Conservation (phyloP, 2,113 vertebrate species). For the Halcyon malimbica region DNA sequence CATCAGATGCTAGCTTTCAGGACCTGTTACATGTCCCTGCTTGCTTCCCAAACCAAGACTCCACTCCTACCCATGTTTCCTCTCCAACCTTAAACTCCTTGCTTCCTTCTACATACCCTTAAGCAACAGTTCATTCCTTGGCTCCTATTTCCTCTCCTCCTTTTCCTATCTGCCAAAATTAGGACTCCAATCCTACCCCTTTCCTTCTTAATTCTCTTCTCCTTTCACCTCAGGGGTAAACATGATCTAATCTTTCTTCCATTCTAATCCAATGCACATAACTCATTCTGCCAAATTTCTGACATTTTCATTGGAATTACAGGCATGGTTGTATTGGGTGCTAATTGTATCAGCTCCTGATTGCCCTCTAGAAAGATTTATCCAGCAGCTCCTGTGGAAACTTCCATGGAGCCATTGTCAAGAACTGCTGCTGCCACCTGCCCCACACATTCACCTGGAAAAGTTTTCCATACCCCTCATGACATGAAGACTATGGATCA, state of each 20-base stretch:
- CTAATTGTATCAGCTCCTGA: not conserved
- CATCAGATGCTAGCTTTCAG: not conserved
- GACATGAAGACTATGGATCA: rapidly evolving
- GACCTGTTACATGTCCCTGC: not conserved
- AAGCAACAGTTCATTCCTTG: not conserved
- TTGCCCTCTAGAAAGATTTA: not conserved
- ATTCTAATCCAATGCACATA: not conserved
- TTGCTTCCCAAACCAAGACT: not conserved
- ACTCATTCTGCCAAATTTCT: not conserved
- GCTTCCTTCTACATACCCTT: not conserved
- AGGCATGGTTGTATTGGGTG: not conserved
- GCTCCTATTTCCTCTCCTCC: not conserved
- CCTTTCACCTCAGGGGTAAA: not conserved
- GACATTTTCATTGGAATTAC: not conserved
- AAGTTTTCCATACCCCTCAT: not conserved
- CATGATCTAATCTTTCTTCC: not conserved
- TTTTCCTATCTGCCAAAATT: not conserved
- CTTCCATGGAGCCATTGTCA: not conserved
- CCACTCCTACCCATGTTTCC: not conserved
- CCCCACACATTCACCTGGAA: not conserved
- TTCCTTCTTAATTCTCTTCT: not conserved
- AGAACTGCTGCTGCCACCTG: not conserved
- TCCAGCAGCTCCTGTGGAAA: not conserved
- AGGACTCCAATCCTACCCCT: not conserved
- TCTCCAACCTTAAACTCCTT: not conserved